These are phyloP conservation scores for Agrochola macilenta DNA, from an alignment of 2,888 invertebrate genomes.

Conservation along the genomic window DNA sequence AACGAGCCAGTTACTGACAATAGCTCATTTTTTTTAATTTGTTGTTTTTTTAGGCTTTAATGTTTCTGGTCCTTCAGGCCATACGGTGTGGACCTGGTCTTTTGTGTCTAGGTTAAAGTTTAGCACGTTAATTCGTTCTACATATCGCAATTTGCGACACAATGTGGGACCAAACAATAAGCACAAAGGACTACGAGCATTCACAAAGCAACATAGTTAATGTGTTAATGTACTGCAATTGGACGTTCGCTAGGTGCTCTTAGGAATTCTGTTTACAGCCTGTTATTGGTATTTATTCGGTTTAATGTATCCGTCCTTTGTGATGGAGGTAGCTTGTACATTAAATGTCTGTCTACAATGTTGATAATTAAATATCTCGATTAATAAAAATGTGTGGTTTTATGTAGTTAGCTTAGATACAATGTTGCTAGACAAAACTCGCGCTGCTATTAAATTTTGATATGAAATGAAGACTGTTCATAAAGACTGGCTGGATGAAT, in stretches of 20 bases:
- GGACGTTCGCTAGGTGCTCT: conserved; percentile 65
- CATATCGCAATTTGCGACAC: conserved; percentile 64
- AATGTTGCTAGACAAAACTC: conserved; percentile 32
- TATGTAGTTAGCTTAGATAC: conserved; percentile 32
- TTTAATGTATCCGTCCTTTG: conserved; percentile 61
- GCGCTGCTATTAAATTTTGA: conserved; percentile 26
- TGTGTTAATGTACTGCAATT: conserved; percentile 74
- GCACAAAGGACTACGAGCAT: conserved; percentile 54
- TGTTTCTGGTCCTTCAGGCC: conserved; percentile 59
- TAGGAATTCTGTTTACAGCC: conserved; percentile 57
- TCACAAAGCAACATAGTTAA: conserved; percentile 69
- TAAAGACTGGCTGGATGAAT: neutral
- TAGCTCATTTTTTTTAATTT: conserved; percentile 13
- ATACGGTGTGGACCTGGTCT: conserved; percentile 77
- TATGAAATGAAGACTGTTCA: conserved; percentile 22
- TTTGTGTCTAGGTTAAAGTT: conserved; percentile 72
- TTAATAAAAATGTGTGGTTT: conserved; percentile 52
- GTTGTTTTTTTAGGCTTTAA: conserved; percentile 30
- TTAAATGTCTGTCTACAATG: conserved; percentile 53
- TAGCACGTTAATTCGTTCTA: conserved; percentile 73
- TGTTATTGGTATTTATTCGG: conserved; percentile 58
- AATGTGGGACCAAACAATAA: conserved; percentile 59
- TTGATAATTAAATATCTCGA: conserved; percentile 42
- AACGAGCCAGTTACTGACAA: conserved; percentile 43
- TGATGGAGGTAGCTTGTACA: conserved; percentile 38